A percentile compares a stretch with the other conserved stretches of the same genome.
phyloP scores from a whole-genome alignment of 1,140 invertebrate species.

The Linepithema humile region DNA sequence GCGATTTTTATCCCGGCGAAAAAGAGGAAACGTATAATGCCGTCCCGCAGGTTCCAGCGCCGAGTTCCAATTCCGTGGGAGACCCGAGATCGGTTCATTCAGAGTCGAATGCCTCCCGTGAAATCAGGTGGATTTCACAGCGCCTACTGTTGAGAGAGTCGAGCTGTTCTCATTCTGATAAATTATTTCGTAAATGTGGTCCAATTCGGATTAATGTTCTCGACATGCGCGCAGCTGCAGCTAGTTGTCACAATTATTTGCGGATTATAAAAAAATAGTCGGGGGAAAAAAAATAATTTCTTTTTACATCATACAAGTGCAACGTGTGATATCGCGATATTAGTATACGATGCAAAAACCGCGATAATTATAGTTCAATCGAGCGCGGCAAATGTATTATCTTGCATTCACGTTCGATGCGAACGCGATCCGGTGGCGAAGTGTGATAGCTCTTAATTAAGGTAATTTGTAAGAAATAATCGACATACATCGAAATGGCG shows the following conservation, averaged over 20 bases:
- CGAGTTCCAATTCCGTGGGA: background rate
- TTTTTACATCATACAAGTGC: conserved; percentile 6
- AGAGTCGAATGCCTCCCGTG: background rate
- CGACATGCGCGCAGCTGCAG: background rate
- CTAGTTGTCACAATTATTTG: background rate
- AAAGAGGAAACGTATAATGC: too few species aligned
- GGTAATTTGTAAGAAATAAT: conserved; percentile 1
- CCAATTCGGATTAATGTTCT: background rate
- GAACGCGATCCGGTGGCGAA: conserved; percentile 7
- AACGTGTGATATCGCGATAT: background rate
- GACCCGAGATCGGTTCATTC: conserved; percentile 3
- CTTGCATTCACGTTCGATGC: background rate
- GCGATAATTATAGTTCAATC: conserved; percentile 28
- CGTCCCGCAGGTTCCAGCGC: background rate
- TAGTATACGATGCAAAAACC: background rate
- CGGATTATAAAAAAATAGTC: conserved; percentile 12
- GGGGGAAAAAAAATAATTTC: conserved; percentile 11
- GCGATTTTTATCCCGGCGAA: conserved; percentile 23
- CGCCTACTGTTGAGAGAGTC: background rate
- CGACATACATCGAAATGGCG: conserved; percentile 20
- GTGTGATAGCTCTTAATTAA: conserved; percentile 37
- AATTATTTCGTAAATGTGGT: background rate
- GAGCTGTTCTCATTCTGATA: background rate
- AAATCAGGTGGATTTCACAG: background rate
- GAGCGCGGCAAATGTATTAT: background rate